Evolutionary conservation across 2,888 invertebrate species (phyloP).

Genomic region (Limulus polyphemus): DNA sequence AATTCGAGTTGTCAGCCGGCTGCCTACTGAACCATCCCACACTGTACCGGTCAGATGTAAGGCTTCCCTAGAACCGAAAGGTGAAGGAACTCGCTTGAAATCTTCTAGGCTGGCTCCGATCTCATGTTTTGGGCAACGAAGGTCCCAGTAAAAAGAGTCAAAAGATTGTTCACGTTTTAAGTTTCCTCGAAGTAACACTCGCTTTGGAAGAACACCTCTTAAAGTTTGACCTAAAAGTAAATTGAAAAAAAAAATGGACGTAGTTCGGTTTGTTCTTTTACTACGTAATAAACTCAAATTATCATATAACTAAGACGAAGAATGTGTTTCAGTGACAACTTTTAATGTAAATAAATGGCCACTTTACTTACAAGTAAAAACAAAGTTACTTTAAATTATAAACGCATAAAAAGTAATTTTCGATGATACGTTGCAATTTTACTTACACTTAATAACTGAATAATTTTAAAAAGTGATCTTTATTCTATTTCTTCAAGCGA

Average conservation of each 20-base stretch:
- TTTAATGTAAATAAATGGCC: no score
- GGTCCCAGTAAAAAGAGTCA: slow-evolving; percentile 29
- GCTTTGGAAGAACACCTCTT: slow-evolving; percentile 23
- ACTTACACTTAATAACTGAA: no score
- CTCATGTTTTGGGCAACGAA: slow-evolving; percentile 21
- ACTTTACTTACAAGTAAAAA: no score
- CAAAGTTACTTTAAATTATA: no score
- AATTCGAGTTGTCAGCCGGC: not conserved
- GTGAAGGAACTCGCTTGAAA: slow-evolving; percentile 22
- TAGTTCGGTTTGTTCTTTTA: no score
- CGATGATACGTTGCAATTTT: no score
- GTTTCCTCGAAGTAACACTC: slow-evolving; percentile 22
- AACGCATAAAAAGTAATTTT: no score
- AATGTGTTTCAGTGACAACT: no score
- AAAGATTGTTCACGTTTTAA: slow-evolving; percentile 28
- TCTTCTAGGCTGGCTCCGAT: slow-evolving; percentile 25
- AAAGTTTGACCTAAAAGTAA: not conserved
- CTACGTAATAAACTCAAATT: no score
- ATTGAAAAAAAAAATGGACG: not conserved
- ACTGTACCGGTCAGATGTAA: slow-evolving; percentile 20
- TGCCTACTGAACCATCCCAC: slow-evolving; percentile 21
- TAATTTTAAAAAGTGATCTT: no score
- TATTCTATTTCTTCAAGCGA: no score
- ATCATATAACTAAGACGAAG: no score
- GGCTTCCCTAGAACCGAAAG: slow-evolving; percentile 26